Evolutionary conservation across 2,888 invertebrate species (phyloP).

Genomic region (Epirrhoe tristata): DNA sequence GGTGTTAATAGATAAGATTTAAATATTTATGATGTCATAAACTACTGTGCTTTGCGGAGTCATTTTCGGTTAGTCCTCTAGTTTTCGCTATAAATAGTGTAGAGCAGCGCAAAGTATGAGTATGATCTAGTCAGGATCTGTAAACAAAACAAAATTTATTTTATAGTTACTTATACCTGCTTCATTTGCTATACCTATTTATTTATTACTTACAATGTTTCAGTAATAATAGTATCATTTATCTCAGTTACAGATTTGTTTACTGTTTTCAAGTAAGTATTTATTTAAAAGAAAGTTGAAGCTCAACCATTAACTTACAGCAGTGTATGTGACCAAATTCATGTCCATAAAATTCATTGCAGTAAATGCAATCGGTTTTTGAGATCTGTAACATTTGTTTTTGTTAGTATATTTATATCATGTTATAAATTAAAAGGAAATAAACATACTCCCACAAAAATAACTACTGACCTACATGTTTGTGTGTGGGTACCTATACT

Average conservation of each 20-base stretch:
- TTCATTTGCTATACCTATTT: too few relatives aligned
- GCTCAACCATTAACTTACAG: slow-evolving; percentile 58
- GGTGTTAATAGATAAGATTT: slow-evolving; percentile 7
- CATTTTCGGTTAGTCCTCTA: slow-evolving; percentile 42
- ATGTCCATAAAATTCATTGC: slow-evolving; percentile 79
- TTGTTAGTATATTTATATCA: too few relatives aligned
- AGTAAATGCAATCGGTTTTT: slow-evolving; percentile 76
- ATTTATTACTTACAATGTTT: too few relatives aligned
- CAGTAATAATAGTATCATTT: too few relatives aligned
- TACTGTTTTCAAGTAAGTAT: too few relatives aligned
- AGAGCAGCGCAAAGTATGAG: slow-evolving; percentile 77
- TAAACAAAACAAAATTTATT: slow-evolving; percentile 44
- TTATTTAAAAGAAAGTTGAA: neutral
- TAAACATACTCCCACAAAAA: neutral
- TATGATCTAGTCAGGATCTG: slow-evolving; percentile 79
- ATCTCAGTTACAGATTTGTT: too few relatives aligned
- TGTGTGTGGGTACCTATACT: neutral
- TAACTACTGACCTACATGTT: neutral
- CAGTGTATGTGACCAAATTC: slow-evolving; percentile 72
- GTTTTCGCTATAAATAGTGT: slow-evolving; percentile 76
- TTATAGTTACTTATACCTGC: neutral
- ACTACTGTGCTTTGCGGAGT: slow-evolving; percentile 17
- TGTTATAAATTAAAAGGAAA: too few relatives aligned
- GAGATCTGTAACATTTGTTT: slow-evolving; percentile 62
- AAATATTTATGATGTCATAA: slow-evolving; percentile 17